Conservation (phyloP, 2,797 vertebrate genomes). For the Morus bassanus region DNA sequence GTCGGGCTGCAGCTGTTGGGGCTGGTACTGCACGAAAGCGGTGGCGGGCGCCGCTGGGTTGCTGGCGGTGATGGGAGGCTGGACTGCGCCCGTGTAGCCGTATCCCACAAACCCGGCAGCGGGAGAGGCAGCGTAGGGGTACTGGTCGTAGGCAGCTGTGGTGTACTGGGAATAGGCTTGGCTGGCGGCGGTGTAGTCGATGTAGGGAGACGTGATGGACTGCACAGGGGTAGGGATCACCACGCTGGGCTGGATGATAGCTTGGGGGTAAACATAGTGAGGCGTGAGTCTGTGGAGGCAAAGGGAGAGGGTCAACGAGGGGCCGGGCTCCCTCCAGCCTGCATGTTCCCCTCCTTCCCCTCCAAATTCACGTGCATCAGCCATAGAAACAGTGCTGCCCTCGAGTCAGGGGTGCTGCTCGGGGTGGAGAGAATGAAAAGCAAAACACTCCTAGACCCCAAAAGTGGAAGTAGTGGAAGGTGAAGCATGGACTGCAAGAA, state of each 20-base stretch:
- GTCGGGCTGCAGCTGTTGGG: slow-evolving; percentile 90
- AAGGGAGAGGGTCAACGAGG: background rate
- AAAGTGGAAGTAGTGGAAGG: background rate
- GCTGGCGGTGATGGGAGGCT: slow-evolving; percentile 74
- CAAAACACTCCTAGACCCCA: background rate
- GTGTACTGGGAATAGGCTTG: slow-evolving; percentile 89
- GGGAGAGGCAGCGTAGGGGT: slow-evolving; percentile 89
- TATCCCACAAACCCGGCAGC: slow-evolving; percentile 84
- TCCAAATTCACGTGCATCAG: fast-evolving
- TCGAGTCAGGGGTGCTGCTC: background rate
- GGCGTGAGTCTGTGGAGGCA: slow-evolving; percentile 84
- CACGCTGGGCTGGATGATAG: slow-evolving; percentile 90
- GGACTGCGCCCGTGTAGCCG: slow-evolving; percentile 79
- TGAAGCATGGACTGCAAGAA: background rate
- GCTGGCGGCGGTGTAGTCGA: slow-evolving; percentile 85
- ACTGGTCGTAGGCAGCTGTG: slow-evolving; percentile 90
- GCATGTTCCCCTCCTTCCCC: fast-evolving
- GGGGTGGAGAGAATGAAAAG: background rate
- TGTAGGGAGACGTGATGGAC: slow-evolving; percentile 85
- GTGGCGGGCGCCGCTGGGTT: slow-evolving; percentile 69
- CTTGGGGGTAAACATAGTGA: slow-evolving; percentile 89
- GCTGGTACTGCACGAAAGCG: slow-evolving; percentile 88
- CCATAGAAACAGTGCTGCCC: background rate
- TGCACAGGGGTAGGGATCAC: slow-evolving; percentile 88
- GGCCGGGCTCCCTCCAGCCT: background rate